Percentiles rank a stretch among this genome's conserved stretches.
Conservation (phyloP, 1,140 invertebrate genomes). For the Neodiprion fabricii region DNA sequence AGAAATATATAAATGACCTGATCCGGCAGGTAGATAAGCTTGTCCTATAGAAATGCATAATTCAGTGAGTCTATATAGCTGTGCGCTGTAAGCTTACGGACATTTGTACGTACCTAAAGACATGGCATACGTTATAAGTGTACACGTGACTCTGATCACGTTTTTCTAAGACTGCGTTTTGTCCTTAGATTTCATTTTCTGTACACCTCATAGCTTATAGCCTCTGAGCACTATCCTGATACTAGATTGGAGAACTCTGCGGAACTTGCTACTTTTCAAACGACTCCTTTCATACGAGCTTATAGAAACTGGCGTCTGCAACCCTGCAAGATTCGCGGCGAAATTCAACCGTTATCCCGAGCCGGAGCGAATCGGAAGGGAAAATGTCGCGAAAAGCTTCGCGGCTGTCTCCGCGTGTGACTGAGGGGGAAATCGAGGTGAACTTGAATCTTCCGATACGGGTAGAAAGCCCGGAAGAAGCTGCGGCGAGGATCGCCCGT, state of each 20-base stretch:
- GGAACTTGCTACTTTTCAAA: no score
- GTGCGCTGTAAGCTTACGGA: not conserved
- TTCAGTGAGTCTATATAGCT: not conserved
- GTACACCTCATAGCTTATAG: no score
- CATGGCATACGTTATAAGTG: no score
- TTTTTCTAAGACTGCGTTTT: no score
- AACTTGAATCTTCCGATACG: not conserved
- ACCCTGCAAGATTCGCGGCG: not conserved
- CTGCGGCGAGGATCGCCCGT: conserved; percentile 34
- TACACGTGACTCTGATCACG: no score
- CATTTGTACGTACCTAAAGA: not conserved
- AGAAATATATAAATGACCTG: conserved; percentile 40
- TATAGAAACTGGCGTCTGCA: not conserved
- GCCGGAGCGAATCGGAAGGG: not conserved
- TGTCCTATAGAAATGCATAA: not conserved
- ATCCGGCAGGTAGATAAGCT: conserved; percentile 7
- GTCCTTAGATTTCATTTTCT: no score
- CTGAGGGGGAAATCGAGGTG: not conserved
- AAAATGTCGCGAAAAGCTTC: not conserved
- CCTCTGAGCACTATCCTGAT: no score
- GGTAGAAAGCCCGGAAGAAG: conserved; percentile 31
- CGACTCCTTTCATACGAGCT: not conserved
- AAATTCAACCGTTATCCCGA: not conserved
- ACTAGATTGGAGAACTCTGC: no score
- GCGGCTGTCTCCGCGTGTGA: not conserved